Evolutionary conservation across 2,797 vertebrate genomes (phyloP).

Genomic region (Xerus rutilus): DNA sequence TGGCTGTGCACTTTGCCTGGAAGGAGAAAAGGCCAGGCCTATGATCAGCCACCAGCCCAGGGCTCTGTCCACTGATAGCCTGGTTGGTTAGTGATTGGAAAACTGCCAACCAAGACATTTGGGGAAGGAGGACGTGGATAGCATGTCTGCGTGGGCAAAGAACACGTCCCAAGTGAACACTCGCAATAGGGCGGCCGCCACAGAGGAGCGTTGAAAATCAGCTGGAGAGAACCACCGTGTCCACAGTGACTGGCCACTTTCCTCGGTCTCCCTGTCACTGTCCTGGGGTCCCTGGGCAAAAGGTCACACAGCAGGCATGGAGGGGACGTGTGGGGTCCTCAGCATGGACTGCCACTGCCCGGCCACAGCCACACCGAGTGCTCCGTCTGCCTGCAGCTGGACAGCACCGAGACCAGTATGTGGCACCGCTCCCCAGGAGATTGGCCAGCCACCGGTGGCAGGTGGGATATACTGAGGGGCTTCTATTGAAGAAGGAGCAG

Average conservation of each 20-base stretch:
- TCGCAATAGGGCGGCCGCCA: background rate
- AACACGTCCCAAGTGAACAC: background rate
- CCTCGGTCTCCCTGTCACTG: too few species aligned
- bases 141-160: background rate
- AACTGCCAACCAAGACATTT: background rate
- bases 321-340: background rate
- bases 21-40: background rate
- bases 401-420: background rate
- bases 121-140: background rate
- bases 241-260: background rate
- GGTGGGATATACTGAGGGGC: too few species aligned
- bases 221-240: too few species aligned
- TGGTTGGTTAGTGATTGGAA: background rate
- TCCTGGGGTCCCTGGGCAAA: background rate
- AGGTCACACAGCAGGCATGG: background rate
- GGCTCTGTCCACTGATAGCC: background rate
- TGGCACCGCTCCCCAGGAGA: background rate
- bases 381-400: background rate
- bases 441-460: too few species aligned
- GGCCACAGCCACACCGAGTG: background rate
- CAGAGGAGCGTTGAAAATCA: background rate
- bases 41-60: background rate
- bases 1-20: background rate
- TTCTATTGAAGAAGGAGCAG: background rate
- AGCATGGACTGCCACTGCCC: too few species aligned